These are phyloP conservation scores for Drosophila repletoides DNA, from an alignment of 1,140 invertebrate genomes.

Conservation along the genomic window DNA sequence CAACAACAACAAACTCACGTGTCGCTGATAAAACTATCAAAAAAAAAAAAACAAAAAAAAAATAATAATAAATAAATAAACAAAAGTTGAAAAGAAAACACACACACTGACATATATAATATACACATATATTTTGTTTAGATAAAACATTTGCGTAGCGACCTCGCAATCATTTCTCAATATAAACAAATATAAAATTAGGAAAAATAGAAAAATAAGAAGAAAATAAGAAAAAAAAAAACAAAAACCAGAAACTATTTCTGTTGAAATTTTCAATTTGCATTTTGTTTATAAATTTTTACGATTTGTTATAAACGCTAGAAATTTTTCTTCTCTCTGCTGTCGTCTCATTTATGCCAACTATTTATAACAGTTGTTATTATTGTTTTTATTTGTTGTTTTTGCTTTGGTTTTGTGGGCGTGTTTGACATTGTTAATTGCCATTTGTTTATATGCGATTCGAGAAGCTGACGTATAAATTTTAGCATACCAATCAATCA, in stretches of 20 bases:
- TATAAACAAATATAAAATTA: constrained; percentile 32
- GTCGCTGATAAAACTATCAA: constrained; percentile 24
- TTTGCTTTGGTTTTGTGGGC: constrained; percentile 1
- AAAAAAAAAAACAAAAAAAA: too few relatives aligned
- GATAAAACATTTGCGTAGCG: too few relatives aligned
- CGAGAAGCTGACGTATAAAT: constrained; percentile 2
- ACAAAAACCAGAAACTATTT: constrained; percentile 11
- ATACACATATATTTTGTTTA: background rate
- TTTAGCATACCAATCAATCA: constrained; percentile 10
- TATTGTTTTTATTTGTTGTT: background rate
- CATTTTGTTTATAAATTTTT: constrained; percentile 27
- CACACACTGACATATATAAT: background rate
- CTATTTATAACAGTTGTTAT: constrained; percentile 24
- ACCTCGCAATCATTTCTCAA: constrained; percentile 25
- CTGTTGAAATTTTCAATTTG: constrained; percentile 15
- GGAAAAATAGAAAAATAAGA: background rate
- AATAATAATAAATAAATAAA: too few relatives aligned
- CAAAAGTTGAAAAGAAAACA: constrained; percentile 24
- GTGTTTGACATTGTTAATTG: constrained; percentile 28
- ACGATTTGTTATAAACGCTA: constrained; percentile 2
- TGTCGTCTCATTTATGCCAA: constrained; percentile 25
- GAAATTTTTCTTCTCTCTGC: background rate
- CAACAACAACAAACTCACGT: constrained; percentile 12
- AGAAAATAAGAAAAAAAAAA: background rate
- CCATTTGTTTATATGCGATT: constrained; percentile 16